Base-by-base conservation (phyloP, 2,888 invertebrate genomes). In the Dryobotodes eremita region DNA sequence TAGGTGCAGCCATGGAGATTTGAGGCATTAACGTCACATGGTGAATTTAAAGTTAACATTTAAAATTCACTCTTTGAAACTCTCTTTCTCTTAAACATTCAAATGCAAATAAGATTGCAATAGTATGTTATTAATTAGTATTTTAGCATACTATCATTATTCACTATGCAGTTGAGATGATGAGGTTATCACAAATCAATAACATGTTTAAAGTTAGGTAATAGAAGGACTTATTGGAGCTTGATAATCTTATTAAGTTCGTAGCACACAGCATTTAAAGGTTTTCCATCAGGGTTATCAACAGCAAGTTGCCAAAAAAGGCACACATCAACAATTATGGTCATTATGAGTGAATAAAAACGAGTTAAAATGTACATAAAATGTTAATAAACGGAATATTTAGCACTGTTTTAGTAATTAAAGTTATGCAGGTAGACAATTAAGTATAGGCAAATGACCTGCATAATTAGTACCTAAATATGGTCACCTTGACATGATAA, bases 221-320 rank as follows among this genome's bases (percentile, higher is more conserved):
- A 83, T 83, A 86, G 71, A 70, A 57, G 55, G 73, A 80, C 59
- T 77, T 86, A 75, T 76, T 80, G 77, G 75, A 85, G 84, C 79
- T 83, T 86, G 75, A 61, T 89, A 88, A 88, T 85, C 85, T 82
- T 75, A 76, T 86, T 84, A 84, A 87, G 77, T 86, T 84, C n/a
- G 80, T 73, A 75, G 50, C 59, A 84, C 66, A 77, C 81, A 71
- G 86, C 88, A 92, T 91, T 91, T 89, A 89, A 89, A 89, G 87
- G 88, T 85, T 89, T 86, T 36, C 85, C 74, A 85, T 92, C 89
- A 92, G 87, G 91, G 92, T 86, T 83, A 93, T 88, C 91, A 76
- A 84, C 88, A 80, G 77, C 76, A 83, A 84, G 77, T 75, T 50
- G 77, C 89, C 88, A 86, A 90, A 90, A 86, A 88, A 77, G 86